A percentile compares a stretch with the other conserved stretches of the same genome.
These are phyloP conservation scores for Cydia splendana DNA, from an alignment of 1,140 invertebrate genomes.

Conservation along the genomic window DNA sequence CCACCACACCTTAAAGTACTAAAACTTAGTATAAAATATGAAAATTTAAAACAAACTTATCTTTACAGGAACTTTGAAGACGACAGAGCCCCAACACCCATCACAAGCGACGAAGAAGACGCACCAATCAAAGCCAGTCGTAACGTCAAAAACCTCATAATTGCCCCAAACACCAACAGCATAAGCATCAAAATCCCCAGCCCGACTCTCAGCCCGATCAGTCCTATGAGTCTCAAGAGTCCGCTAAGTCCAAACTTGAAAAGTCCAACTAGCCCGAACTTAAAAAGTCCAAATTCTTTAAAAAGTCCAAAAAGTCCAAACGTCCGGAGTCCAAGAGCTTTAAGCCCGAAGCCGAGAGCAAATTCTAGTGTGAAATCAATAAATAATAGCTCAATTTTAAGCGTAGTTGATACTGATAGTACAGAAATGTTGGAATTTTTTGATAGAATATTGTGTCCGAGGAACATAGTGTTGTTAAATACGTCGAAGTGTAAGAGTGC, in stretches of 20 bases:
- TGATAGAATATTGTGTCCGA: constrained; percentile 62
- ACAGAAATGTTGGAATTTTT: constrained; percentile 55
- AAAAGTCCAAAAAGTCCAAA: neutral
- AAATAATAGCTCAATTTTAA: neutral
- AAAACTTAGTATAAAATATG: too few species aligned
- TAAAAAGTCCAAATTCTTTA: neutral
- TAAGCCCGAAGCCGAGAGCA: neutral
- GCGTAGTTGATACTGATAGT: constrained; percentile 31
- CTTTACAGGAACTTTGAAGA: constrained; percentile 47
- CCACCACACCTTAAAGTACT: too few species aligned
- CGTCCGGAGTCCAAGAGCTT: neutral
- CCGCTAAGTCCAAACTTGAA: neutral
- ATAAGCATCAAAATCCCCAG: neutral
- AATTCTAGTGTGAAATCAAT: neutral
- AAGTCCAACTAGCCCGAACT: neutral
- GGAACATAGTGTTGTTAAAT: constrained; percentile 64
- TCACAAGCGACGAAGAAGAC: constrained; percentile 51
- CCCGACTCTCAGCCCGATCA: constrained; percentile 11
- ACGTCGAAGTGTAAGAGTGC: constrained; percentile 37
- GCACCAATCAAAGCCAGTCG: constrained; percentile 33
- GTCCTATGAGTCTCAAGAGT: neutral
- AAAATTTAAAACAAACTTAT: too few species aligned
- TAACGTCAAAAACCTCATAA: constrained; percentile 25
- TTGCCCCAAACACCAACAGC: neutral
- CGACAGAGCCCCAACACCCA: constrained; percentile 50